Evolutionary conservation across 1,140 invertebrate genomes (phyloP), one percentile per base, ranked within the genome.

Genomic region (Zaprionus gabonicus): DNA sequence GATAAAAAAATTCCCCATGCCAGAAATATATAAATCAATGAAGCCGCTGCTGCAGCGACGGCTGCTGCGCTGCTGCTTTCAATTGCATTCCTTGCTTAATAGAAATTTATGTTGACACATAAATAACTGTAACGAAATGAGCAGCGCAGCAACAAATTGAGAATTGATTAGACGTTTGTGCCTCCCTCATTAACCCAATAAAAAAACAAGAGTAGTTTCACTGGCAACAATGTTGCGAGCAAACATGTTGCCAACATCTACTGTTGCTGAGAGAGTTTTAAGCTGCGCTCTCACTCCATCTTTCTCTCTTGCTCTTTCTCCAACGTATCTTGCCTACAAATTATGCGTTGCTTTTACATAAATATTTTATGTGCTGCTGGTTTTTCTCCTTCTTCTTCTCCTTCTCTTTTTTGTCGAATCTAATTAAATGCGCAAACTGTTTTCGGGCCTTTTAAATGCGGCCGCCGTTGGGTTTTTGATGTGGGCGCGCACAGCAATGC

Each of bases 51-150:
- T 3, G 57, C 41, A 25, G 28, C 57, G 27, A 7, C 27, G 59
- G 51, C 28, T 55, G 53, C 25, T 64, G 27, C n/a, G 46, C 46
- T 25, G 9, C 25, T 41, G 53, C 25, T 41, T 68, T 67, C 77
- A 83, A 83, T 81, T 83, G 80, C 73, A 82, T 69, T 68, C 71
- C 69, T 71, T 69, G 87, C 77, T 85, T 87, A 70, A 85, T 74
- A 80, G 78, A 78, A 84, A 83, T 82, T 82, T 80, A 83, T 65
- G 53, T 59, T 64, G 67, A 71, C 71, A 82, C 82, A 85, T 71
- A 80, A 82, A 78, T 76, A 76, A 85, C 44, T 51, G 56, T 31
- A 64, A 76, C 66, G 12, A 85, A 83, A 84, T 57, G 23, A 53
- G 73, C 69, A 55, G 46, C 46, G 23, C 17, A n/a, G 73, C 69